phyloP scores from a whole-genome alignment of 2,113 vertebrate genomes.

The Lycaon pictus region DNA sequence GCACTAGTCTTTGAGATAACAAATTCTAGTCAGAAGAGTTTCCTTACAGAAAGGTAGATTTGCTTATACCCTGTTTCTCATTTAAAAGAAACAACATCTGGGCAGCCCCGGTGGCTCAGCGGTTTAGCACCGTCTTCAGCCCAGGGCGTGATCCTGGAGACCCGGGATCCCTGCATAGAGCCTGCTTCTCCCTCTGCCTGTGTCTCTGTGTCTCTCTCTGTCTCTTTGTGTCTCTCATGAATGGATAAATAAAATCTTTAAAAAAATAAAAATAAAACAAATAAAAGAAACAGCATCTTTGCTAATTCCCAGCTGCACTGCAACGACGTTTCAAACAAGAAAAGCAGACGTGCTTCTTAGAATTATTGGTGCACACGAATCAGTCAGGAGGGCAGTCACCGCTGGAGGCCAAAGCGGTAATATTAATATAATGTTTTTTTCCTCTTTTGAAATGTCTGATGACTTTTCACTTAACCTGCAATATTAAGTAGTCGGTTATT shows the following conservation, averaged over 20 bases:
- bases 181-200: no score
- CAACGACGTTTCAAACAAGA: conserved; percentile 13
- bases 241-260: no score
- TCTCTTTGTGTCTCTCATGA: no score
- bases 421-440: conserved; percentile 69
- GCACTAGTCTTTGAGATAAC: not conserved
- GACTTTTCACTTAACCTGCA: conserved; percentile 74
- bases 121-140: no score
- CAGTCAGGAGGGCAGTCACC: not conserved
- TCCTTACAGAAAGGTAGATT: not conserved
- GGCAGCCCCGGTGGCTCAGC: no score
- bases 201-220: no score
- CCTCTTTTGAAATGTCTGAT: conserved; percentile 59
- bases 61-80: conserved; percentile 45
- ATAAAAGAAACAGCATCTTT: conserved; percentile 22
- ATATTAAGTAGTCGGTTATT: conserved; percentile 59
- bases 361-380: conserved; percentile 29
- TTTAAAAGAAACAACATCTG: conserved; percentile 22
- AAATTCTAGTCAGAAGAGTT: conserved; percentile 28
- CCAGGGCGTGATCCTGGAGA: no score
- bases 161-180: no score
- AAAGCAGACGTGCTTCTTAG: not conserved
- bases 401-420: not conserved
- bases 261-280: no score
- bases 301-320: not conserved